Evolutionary conservation across 1,140 invertebrate species (phyloP).

Genomic region (Drosophila suzukii): DNA sequence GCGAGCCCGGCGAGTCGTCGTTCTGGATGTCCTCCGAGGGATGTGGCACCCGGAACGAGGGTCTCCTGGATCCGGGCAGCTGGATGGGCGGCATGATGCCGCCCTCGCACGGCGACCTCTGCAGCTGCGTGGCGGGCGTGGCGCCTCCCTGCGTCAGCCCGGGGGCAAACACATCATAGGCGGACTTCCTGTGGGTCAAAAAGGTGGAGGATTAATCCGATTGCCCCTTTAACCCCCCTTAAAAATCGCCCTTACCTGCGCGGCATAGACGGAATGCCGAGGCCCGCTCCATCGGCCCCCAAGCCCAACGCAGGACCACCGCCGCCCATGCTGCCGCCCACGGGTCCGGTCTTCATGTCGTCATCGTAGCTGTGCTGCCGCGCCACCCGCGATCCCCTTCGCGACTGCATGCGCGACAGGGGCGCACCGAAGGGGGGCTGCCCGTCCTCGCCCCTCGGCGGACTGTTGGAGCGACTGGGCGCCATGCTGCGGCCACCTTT

Average conservation of each 20-base stretch:
- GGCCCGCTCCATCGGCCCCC: conserved; percentile 80
- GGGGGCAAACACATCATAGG: conserved; percentile 90
- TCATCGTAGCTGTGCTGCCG: conserved; percentile 93
- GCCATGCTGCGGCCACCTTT: conserved; percentile 85
- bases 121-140: conserved; percentile 58
- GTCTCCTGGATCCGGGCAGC: conserved; percentile 85
- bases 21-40: conserved; percentile 86
- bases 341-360: conserved; percentile 86
- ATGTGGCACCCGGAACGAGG: conserved; percentile 88
- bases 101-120: conserved; percentile 73
- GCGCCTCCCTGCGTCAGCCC: conserved; percentile 71
- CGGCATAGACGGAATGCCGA: conserved; percentile 89
- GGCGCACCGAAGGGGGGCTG: conserved; percentile 74
- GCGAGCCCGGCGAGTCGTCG: conserved; percentile 85
- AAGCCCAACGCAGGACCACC: conserved; percentile 86
- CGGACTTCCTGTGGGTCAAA: conserved; percentile 87
- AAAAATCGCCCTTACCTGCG: conserved; percentile 85
- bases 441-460: conserved; percentile 79
- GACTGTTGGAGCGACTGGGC: conserved; percentile 85
- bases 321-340: conserved; percentile 85
- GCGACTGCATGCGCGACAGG: conserved; percentile 83
- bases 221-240: neutral
- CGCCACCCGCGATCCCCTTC: conserved; percentile 88
- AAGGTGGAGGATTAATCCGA: neutral
- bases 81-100: conserved; percentile 77